A percentile compares a stretch with the other conserved stretches of the same genome.
Conservation (phyloP, 2,113 vertebrate genomes). For the Nestor notabilis region DNA sequence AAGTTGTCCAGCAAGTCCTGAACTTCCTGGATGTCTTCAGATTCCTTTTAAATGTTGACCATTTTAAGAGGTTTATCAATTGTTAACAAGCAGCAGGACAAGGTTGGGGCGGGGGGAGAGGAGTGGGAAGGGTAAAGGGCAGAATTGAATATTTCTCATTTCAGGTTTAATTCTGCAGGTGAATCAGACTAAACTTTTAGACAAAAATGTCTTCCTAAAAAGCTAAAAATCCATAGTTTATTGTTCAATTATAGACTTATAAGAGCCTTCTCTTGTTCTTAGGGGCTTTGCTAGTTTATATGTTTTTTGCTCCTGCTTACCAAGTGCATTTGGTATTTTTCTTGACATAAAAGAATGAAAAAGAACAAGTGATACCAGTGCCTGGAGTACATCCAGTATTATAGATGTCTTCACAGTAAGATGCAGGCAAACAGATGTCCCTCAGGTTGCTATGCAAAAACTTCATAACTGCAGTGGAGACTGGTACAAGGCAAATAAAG, state of each 20-base stretch:
- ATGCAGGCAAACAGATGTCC: neutral
- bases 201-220: neutral
- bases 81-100: neutral
- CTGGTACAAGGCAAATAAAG: neutral
- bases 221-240: neutral
- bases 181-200: neutral
- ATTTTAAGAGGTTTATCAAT: neutral
- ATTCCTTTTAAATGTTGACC: neutral
- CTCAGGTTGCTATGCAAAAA: neutral
- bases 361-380: neutral
- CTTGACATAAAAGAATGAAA: neutral
- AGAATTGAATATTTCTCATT: neutral
- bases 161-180: neutral
- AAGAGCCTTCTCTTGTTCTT: neutral
- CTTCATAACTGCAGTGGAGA: neutral
- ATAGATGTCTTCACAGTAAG: neutral
- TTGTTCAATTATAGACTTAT: neutral
- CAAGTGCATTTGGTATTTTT: neutral
- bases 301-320: neutral
- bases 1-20: neutral
- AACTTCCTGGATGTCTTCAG: neutral
- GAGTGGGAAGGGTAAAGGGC: accelerated
- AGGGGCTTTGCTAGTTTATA: neutral
- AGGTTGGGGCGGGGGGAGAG: neutral
- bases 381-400: neutral